Percentiles rank a stretch among this genome's conserved stretches.
Evolutionary conservation across 2,888 invertebrate genomes (phyloP).

Genomic region (Eurytoma californica): DNA sequence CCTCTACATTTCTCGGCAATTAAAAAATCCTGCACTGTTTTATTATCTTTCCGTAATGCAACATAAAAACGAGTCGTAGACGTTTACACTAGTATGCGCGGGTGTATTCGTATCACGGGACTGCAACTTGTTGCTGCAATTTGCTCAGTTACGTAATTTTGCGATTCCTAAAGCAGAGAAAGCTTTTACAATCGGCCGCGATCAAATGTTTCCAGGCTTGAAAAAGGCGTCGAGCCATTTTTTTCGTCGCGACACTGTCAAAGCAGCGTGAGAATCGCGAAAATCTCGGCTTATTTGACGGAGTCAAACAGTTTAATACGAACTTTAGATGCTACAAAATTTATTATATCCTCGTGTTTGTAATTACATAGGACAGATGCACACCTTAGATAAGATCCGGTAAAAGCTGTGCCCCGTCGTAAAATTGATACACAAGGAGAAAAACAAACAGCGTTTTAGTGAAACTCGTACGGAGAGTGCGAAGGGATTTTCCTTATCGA

Average conservation of each 20-base stretch:
- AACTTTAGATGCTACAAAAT: constrained; percentile 18
- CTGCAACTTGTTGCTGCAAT: constrained; percentile 27
- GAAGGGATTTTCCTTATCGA: no score
- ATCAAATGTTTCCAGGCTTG: not conserved
- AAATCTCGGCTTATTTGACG: constrained; percentile 11
- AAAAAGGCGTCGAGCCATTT: not conserved
- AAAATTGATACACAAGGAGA: constrained; percentile 22
- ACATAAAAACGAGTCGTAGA: no score
- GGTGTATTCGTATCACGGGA: not conserved
- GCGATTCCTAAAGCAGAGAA: not conserved
- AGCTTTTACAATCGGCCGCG: not conserved
- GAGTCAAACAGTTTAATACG: constrained; percentile 2
- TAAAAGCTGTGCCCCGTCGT: not conserved
- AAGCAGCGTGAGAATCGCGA: not conserved
- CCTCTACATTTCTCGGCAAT: no score
- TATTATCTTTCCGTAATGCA: no score
- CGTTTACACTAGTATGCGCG: no score
- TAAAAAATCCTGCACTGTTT: no score
- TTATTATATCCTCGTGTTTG: constrained; percentile 22
- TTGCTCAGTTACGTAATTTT: constrained; percentile 11
- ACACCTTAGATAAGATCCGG: constrained; percentile 22
- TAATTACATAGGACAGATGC: constrained; percentile 6
- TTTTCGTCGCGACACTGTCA: not conserved
- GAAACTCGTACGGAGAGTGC: not conserved
- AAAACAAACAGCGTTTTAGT: constrained; percentile 18